Evolutionary conservation across 2,888 invertebrate species (phyloP).

Genomic region (Frankliniella intonsa): DNA sequence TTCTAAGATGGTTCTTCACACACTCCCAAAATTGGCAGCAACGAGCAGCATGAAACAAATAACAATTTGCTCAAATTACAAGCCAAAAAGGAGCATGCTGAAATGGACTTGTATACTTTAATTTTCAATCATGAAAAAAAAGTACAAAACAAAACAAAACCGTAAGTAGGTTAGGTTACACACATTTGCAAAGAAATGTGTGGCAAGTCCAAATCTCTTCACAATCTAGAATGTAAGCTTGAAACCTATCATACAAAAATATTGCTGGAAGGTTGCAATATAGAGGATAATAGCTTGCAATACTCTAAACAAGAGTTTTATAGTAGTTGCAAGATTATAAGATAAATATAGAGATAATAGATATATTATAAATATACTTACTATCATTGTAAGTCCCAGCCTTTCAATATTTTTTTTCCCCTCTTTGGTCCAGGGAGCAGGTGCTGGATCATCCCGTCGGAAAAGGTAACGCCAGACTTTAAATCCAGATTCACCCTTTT

Average conservation of each 20-base stretch:
- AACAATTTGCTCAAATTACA: conserved; percentile 6
- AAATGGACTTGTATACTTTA: neutral
- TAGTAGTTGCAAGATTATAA: conserved; percentile 23
- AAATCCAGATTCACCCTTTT: conserved; percentile 70
- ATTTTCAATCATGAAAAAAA: neutral
- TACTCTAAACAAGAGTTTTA: neutral
- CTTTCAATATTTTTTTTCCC: conserved; percentile 54
- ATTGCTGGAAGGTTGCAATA: too few relatives aligned
- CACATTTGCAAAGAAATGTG: neutral
- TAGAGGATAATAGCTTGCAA: too few relatives aligned
- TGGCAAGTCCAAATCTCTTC: neutral
- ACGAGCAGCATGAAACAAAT: neutral
- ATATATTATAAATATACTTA: conserved; percentile 40
- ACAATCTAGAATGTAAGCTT: neutral
- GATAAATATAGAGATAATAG: too few relatives aligned
- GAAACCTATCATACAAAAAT: too few relatives aligned
- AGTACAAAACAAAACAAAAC: neutral
- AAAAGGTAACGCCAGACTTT: conserved; percentile 74
- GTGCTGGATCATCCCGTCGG: conserved; percentile 68
- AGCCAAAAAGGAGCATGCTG: neutral
- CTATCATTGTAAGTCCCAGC: conserved; percentile 50
- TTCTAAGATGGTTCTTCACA: neutral
- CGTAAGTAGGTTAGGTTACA: neutral
- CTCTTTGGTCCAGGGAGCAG: conserved; percentile 72
- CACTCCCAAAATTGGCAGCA: neutral